Conservation (phyloP, 1,140 invertebrate species). For the Neotoxoptera formosana region DNA sequence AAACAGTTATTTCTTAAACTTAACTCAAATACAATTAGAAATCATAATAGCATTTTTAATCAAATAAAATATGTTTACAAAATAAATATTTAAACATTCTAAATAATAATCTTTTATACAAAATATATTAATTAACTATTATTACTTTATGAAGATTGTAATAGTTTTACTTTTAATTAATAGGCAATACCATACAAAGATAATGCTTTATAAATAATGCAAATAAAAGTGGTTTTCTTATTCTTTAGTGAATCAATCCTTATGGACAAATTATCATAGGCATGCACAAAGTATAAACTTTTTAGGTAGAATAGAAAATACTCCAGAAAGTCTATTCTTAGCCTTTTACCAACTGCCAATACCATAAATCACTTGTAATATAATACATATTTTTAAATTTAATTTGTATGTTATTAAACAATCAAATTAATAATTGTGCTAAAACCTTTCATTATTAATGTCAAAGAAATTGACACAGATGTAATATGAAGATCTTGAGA, state of each 20-base stretch:
- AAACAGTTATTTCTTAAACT: slow-evolving; percentile 59
- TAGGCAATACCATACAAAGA: background rate
- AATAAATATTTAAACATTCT: background rate
- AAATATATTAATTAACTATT: background rate
- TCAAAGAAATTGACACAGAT: background rate
- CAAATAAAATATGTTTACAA: background rate
- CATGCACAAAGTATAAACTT: background rate
- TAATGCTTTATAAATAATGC: background rate
- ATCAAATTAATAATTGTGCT: background rate
- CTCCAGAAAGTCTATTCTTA: background rate
- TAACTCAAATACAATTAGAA: slow-evolving; percentile 47
- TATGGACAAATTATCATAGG: background rate
- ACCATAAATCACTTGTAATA: background rate
- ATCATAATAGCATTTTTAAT: background rate
- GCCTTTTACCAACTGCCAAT: background rate
- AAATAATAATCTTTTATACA: background rate
- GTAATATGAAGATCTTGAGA: background rate
- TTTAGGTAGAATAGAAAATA: background rate
- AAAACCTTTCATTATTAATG: background rate
- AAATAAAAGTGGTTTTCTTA: background rate
- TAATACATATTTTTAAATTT: background rate
- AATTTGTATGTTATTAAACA: background rate
- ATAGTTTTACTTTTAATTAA: background rate
- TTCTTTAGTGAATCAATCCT: background rate
- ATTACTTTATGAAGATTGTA: background rate